Evolutionary conservation across 23 tunicate genomes (phyloP), one percentile per base, ranked within the genome.

Genomic region (Trididemnum nubilum): DNA sequence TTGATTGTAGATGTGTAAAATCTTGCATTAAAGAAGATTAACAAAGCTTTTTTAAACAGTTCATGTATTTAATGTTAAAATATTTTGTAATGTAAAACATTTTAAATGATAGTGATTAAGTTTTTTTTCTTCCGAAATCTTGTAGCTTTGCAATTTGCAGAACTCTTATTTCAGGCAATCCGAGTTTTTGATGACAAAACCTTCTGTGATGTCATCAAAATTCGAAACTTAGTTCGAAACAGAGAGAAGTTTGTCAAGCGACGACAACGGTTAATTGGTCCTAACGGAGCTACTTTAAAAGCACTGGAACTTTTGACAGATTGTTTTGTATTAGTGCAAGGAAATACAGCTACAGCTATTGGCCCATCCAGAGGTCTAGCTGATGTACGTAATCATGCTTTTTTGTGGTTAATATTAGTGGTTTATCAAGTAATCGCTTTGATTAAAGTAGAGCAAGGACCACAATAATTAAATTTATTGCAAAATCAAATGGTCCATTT

Each of bases 241-340:
- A 65, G 75, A 22, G 97, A 91, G 30, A 84, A 97, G 23, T 96
- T 91, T 72, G 97, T 84, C 0, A 96, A 96, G 70, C 90, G 99
- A 21, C 87, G 97, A 0, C 94, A 87, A 34, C 83, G 99, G 1
- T 79, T 96, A 51, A 63, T 96, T 30, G 99, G 99, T n/a, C 94
- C 94, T 30, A 83, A 96, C 35, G 92, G 96, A 30, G 85, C 88
- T 21, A 96, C 99, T 7, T 61, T 91, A 44, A 96, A 96, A 71
- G 96, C 97, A 9, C 28, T 96, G 71, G 99, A 96, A 85, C 81
- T 91, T 19, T 64, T 96, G 35, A 96, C 99, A 0, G 90, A 85
- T 1, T 91, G 97, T 72, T 91, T 91, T 80, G 87, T 96, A 30
- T 39, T 87, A 27, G 94, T 96, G 23, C 97, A 96, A 72, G 99